Evolutionary conservation across 2,113 vertebrate species (phyloP).

Genomic region (Pampusana beccarii): DNA sequence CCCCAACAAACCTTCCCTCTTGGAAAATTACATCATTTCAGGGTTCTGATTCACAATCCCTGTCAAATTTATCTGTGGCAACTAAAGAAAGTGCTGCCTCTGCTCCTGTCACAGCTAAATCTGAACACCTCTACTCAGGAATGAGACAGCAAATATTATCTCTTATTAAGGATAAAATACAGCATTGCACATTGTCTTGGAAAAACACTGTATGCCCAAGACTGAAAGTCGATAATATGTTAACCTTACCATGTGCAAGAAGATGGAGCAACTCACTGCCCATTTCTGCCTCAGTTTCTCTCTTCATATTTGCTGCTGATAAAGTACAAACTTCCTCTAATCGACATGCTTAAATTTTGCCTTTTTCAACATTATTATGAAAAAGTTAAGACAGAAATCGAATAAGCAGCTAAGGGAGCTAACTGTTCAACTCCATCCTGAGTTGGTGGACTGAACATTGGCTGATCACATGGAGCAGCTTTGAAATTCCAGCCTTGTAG

Average conservation of each 20-base stretch:
- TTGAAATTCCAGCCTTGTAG: not conserved
- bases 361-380: not conserved
- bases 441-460: not conserved
- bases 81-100: not conserved
- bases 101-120: not conserved
- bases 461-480: not conserved
- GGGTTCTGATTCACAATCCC: conserved; percentile 12
- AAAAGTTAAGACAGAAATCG: not conserved
- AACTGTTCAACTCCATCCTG: not conserved
- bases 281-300: not conserved
- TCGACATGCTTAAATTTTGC: not conserved
- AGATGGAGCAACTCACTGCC: not conserved
- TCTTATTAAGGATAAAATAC: not conserved
- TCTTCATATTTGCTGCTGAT: not conserved
- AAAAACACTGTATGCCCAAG: not conserved
- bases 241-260: not conserved
- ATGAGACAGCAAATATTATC: conserved; percentile 16
- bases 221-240: not conserved
- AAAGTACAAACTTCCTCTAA: not conserved
- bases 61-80: conserved; percentile 6
- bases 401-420: not conserved
- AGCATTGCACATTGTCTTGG: not conserved
- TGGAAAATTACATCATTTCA: conserved; percentile 16
- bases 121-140: not conserved
- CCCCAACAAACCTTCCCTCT: conserved; percentile 16